Base-by-base conservation (phyloP, 2,888 invertebrate species). In the Drosophila nigricruria region DNA sequence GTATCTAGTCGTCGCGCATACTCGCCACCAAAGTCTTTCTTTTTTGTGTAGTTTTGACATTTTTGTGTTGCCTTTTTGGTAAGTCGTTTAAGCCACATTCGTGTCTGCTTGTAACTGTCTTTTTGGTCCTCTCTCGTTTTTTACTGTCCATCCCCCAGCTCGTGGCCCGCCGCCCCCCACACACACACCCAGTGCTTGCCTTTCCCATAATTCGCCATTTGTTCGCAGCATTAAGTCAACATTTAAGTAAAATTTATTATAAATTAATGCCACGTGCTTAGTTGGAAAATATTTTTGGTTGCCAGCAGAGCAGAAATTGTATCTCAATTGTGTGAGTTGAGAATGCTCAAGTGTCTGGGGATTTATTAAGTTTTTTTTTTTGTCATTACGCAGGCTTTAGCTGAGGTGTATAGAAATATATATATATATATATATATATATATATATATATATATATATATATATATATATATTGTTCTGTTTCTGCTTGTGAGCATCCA, bases 171-270 rank as follows among this genome's bases (percentile, higher is more conserved):
- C n/a, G n/a, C n/a, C 47, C 1, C n/a, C 38, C n/a, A 5, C 38
- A 5, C 38, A 25, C 6, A 36, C 18, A 18, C 40, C 18, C 30
- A 9, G 16, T 25, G 8, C 18, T 0, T 18, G 1, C 30, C 10
- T n/a, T n/a, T 23, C 61, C 36, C 67, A 53, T 69, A 63, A 74
- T 64, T 66, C 69, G 58, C 52, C 82, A 68, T 67, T 79, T 84
- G 81, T 61, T 67, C 61, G 49, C 60, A 57, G 66, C 73, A 58
- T 81, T 72, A 66, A 75, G 52, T 64, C 65, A 67, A 64, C 58
- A 42, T 81, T 52, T 63, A 60, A 73, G 52, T 68, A 59, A 67
- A 69, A 78, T 81, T 75, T 74, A 74, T 81, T 81, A 68, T 61
- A 69, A 80, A 73, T 73, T 40, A 69, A 76, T 62, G 62, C 54